Percentiles rank a stretch among this genome's conserved stretches.
Evolutionary conservation across 2,888 invertebrate genomes (phyloP).

Genomic region (Eupithecia pulchellata): DNA sequence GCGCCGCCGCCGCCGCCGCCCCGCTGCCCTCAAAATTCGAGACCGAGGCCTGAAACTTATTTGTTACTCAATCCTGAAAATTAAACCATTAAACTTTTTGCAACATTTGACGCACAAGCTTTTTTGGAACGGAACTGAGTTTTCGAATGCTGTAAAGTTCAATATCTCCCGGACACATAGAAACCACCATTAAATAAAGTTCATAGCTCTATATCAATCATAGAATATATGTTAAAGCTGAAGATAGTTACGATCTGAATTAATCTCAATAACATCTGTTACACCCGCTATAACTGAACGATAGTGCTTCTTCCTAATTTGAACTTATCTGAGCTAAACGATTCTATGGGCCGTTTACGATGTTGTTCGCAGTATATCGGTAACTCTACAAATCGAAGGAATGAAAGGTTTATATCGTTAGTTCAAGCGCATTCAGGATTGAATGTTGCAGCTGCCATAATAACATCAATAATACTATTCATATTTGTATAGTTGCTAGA

Average conservation of each 20-base stretch:
- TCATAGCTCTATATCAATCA: not conserved
- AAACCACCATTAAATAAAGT: not conserved
- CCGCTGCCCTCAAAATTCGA: no score
- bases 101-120: not conserved
- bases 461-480: constrained; percentile 1
- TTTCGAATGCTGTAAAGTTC: not conserved
- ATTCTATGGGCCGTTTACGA: constrained; percentile 29
- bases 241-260: constrained; percentile 7
- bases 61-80: not conserved
- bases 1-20: no score
- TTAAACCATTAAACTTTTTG: not conserved
- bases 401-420: constrained; percentile 37
- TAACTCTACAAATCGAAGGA: constrained; percentile 27
- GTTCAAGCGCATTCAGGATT: constrained; percentile 12
- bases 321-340: constrained; percentile 27
- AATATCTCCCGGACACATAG: not conserved
- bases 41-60: no score
- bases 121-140: not conserved
- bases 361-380: constrained; percentile 13
- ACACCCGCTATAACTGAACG: constrained; percentile 24
- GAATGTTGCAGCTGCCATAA: constrained; percentile 13
- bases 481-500: not conserved
- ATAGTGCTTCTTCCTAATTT: constrained; percentile 26
- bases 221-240: not conserved
- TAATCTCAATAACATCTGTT: constrained; percentile 13